Evolutionary conservation across 1,140 invertebrate species (phyloP), one percentile per base, ranked within the genome.

Genomic region (Pachyrhynchus sulphureomaculatus): DNA sequence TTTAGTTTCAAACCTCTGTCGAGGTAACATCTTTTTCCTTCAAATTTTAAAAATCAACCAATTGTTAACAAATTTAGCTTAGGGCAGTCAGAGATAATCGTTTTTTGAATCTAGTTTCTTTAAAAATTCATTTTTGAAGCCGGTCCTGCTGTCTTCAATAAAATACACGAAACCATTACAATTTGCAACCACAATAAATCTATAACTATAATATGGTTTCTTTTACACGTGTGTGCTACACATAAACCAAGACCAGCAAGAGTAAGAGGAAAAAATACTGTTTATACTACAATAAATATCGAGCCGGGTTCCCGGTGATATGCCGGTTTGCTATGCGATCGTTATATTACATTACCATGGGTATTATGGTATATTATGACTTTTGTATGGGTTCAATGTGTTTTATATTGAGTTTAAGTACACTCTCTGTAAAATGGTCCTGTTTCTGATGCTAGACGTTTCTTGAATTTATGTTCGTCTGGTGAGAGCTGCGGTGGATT

Each of bases 261-360:
- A n/a, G n/a, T n/a, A n/a, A n/a, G n/a, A n/a, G 51, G 20, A 20
- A 29, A 53, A 53, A 53, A 53, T 53, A 53, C 41, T 53, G 34
- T 53, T 53, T 53, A 53, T 53, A 53, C 51, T 41, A 53, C 51
- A 39, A 52, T 52, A 52, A 52, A 36, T 52, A 32, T 1, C 29
- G 24, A 15, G 8, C 20, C 23, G 15, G 34, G 4, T 37, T 13
- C 39, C 26, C 26, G 26, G 45, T 48, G 21, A 53, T 24, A 53
- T 53, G 37, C 34, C 39, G 18, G 33, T 52, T 18, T 33, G 10
- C 20, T 32, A 4, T 17, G 20, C 15, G 24, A 32, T 48, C 45
- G 15, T 26, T 48, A 48, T 48, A 29, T 48, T 24, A 48, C 45
- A 48, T 48, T 48, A 48, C 42, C 15, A 20, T 44, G 15, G 42